phyloP scores from a whole-genome alignment of 2,797 vertebrate species.

The Argentina silus region DNA sequence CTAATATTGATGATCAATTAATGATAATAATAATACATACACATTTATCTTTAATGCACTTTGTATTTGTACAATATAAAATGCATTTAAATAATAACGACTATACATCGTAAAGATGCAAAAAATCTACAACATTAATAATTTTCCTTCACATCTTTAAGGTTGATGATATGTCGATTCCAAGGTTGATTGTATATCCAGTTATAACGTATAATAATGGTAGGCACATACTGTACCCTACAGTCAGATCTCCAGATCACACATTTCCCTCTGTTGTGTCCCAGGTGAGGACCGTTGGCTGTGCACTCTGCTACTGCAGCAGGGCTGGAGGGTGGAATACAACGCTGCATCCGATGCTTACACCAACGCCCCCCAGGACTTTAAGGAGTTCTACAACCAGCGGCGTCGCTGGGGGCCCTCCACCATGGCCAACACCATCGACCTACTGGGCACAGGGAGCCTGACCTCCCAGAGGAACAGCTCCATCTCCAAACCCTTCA shows the following conservation, averaged over 20 bases:
- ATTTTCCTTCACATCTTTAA: too few relatives aligned
- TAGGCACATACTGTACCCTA: background rate
- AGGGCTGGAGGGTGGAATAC: constrained; percentile 82
- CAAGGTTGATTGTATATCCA: too few relatives aligned
- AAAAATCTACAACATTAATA: too few relatives aligned
- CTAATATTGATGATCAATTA: too few relatives aligned
- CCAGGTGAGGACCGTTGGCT: constrained; percentile 82
- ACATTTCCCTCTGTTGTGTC: background rate
- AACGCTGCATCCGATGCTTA: constrained; percentile 79
- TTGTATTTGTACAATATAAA: background rate
- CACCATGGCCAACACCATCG: constrained; percentile 74
- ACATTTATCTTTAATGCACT: background rate
- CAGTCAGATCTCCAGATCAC: background rate
- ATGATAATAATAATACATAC: too few relatives aligned
- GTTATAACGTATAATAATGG: too few relatives aligned
- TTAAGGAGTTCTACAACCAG: constrained; percentile 78
- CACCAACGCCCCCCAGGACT: constrained; percentile 80
- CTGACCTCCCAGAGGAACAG: constrained; percentile 62
- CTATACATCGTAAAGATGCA: too few relatives aligned
- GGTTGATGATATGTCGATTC: too few relatives aligned
- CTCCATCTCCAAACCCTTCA: constrained; percentile 73
- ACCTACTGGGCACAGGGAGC: constrained; percentile 62
- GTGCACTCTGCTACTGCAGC: constrained; percentile 77
- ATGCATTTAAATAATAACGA: background rate
- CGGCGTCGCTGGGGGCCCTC: constrained; percentile 79